phyloP scores from a whole-genome alignment of 2,797 vertebrate species.

The Jordanella pulchra region DNA sequence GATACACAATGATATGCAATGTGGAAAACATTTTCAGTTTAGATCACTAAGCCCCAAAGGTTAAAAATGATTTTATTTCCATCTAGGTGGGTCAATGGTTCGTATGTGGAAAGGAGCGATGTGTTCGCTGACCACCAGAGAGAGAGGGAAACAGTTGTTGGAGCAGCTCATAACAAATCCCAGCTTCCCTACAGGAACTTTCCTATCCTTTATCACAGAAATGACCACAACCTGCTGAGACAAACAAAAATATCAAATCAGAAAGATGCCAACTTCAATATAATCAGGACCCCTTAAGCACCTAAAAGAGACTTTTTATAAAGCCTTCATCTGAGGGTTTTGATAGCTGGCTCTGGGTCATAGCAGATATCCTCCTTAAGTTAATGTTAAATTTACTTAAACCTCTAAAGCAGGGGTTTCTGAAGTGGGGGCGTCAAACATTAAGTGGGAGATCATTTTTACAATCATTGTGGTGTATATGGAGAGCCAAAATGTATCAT shows the following conservation, averaged over 20 bases:
- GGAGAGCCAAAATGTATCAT: too few species aligned
- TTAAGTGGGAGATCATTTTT: too few species aligned
- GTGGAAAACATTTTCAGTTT: conserved; percentile 1
- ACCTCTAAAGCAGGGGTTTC: background rate
- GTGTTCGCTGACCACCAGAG: conserved; percentile 68
- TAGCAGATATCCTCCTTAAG: background rate
- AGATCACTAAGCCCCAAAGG: background rate
- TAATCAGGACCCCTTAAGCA: background rate
- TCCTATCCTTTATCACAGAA: conserved; percentile 57
- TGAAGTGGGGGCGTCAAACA: too few species aligned
- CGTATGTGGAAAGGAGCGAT: conserved; percentile 65
- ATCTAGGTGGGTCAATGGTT: conserved; percentile 54
- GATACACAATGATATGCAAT: conserved; percentile 2
- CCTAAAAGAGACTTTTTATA: background rate
- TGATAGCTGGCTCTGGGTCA: background rate
- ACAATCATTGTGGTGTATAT: too few species aligned
- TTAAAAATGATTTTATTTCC: background rate
- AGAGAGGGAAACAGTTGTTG: conserved; percentile 68
- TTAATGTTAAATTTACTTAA: background rate
- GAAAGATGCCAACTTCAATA: background rate
- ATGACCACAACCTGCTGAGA: conserved; percentile 63
- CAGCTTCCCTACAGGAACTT: conserved; percentile 33
- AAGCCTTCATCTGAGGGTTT: background rate
- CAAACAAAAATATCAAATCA: background rate
- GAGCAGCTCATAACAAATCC: conserved; percentile 64